These are phyloP conservation scores for Drymonia ruficornis DNA, from an alignment of 2,888 invertebrate genomes.

Conservation along the genomic window DNA sequence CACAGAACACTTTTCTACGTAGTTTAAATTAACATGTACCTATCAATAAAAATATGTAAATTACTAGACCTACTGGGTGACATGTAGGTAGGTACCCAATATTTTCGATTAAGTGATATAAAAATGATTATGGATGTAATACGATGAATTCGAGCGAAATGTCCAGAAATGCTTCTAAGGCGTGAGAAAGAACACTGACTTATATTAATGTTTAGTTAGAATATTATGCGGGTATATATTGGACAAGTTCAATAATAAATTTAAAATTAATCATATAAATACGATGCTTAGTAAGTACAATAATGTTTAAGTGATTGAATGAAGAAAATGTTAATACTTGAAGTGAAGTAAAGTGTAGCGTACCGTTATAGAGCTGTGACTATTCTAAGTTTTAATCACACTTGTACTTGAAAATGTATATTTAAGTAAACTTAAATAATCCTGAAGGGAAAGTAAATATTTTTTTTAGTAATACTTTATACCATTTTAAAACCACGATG, in stretches of 20 bases:
- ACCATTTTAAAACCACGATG: slow-evolving; percentile 5
- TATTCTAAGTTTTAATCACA: slow-evolving; percentile 39
- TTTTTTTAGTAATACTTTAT: slow-evolving; percentile 13
- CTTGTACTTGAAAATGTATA: slow-evolving; percentile 28
- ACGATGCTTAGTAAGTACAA: slow-evolving; percentile 30
- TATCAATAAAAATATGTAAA: slow-evolving; percentile 21
- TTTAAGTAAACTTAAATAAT: slow-evolving; percentile 21
- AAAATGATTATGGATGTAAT: slow-evolving; percentile 4
- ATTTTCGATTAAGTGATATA: slow-evolving; percentile 16
- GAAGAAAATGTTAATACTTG: slow-evolving; percentile 10
- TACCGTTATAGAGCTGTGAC: slow-evolving; percentile 43
- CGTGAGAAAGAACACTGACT: not conserved
- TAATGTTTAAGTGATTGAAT: slow-evolving; percentile 26
- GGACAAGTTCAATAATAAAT: slow-evolving; percentile 5
- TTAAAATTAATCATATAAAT: slow-evolving; percentile 6
- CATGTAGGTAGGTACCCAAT: slow-evolving; percentile 12
- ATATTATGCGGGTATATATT: slow-evolving; percentile 6
- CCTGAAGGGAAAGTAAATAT: slow-evolving; percentile 21
- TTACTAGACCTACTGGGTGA: slow-evolving; percentile 15
- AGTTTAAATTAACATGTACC: slow-evolving; percentile 41
- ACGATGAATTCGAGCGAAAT: not conserved
- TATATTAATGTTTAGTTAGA: not conserved
- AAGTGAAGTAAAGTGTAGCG: slow-evolving; percentile 24
- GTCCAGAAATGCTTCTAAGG: not conserved
- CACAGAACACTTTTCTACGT: slow-evolving; percentile 63